These are phyloP conservation scores for Noturus placidus DNA, from an alignment of 2,113 vertebrate genomes.

Conservation along the genomic window DNA sequence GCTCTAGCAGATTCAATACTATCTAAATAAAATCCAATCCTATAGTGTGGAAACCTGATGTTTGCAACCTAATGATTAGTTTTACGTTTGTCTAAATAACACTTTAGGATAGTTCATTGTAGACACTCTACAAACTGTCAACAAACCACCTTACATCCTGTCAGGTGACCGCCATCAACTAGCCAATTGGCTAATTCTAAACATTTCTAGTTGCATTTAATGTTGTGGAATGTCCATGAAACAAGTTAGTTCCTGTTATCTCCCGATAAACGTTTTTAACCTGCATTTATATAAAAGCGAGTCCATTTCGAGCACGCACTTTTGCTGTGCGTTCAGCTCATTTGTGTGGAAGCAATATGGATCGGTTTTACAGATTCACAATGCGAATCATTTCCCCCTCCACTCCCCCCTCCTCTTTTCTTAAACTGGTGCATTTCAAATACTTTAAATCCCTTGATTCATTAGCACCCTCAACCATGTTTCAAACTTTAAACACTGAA, in stretches of 20 bases:
- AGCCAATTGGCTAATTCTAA: neutral
- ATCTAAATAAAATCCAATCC: neutral
- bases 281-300: no score
- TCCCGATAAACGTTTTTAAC: neutral
- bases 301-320: neutral
- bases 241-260: neutral
- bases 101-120: neutral
- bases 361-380: neutral
- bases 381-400: no score
- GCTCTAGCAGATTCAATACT: no score
- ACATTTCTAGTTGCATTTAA: neutral
- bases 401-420: neutral
- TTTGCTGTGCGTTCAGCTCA: neutral
- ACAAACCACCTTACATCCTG: neutral
- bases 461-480: neutral
- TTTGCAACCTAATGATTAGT: neutral
- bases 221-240: neutral
- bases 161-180: neutral
- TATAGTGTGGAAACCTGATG: neutral
- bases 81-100: neutral
- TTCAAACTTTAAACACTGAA: neutral
- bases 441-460: neutral
- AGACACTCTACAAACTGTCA: neutral
- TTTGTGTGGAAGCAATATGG: neutral
- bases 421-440: neutral